Conservation (phyloP, 2,113 vertebrate genomes). For the Grammomys dolichurus region DNA sequence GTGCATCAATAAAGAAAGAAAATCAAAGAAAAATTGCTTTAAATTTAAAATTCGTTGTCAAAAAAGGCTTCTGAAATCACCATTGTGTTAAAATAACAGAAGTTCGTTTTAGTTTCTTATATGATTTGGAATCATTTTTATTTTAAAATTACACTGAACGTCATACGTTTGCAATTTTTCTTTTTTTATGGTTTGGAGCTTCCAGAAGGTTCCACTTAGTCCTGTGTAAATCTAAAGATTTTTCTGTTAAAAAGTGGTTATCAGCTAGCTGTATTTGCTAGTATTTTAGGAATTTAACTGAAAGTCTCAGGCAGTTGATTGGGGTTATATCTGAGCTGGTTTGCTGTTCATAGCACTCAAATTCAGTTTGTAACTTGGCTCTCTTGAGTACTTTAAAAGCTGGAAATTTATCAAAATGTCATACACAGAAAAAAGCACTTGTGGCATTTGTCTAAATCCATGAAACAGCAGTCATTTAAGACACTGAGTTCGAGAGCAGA, state of each 20-base stretch:
- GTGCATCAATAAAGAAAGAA: neutral
- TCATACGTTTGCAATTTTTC: neutral
- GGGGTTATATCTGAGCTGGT: neutral
- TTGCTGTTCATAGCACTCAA: constrained; percentile 11
- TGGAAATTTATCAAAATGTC: constrained; percentile 70
- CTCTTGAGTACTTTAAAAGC: constrained; percentile 51
- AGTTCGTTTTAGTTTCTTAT: neutral
- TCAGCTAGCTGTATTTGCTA: constrained; percentile 14
- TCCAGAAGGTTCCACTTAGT: constrained; percentile 20
- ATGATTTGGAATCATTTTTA: constrained; percentile 23
- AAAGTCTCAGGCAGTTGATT: neutral
- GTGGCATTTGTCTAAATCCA: constrained; percentile 66
- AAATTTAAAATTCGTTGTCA: constrained; percentile 28
- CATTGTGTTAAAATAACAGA: constrained; percentile 9
- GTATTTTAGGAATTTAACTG: constrained; percentile 36
- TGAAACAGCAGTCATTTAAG: constrained; percentile 61
- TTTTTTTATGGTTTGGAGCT: neutral
- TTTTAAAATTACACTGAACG: constrained; percentile 51
- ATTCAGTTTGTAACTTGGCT: constrained; percentile 47
- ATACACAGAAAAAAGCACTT: constrained; percentile 49
- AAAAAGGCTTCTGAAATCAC: constrained; percentile 36
- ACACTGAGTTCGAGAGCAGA: constrained; percentile 54
- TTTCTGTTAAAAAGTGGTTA: constrained; percentile 11
- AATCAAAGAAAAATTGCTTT: neutral
- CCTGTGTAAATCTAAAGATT: neutral